A percentile compares a stretch with the other conserved stretches of the same genome.
These are phyloP conservation scores for Anseranas semipalmata DNA, from an alignment of 2,113 vertebrate species.

Conservation along the genomic window DNA sequence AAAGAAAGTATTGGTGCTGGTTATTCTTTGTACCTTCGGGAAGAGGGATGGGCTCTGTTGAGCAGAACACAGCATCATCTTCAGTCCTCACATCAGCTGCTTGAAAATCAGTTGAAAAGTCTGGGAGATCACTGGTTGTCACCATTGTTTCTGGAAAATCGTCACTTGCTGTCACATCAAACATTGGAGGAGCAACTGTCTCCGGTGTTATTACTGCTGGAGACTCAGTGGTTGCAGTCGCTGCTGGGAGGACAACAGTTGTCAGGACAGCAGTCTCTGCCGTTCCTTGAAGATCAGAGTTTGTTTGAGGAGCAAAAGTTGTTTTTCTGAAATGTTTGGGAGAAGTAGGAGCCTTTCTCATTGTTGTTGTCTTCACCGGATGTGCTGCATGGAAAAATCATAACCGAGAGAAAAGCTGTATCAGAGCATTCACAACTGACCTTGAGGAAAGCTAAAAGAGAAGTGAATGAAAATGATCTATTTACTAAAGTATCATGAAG, in stretches of 20 bases:
- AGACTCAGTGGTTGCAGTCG: fast-evolving
- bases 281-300: background rate
- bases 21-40: background rate
- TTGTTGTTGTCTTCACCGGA: background rate
- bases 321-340: background rate
- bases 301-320: background rate
- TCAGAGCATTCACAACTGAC: background rate
- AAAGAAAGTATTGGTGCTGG: background rate
- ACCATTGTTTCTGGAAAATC: background rate
- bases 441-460: background rate
- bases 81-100: background rate
- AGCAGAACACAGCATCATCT: fast-evolving
- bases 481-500: background rate
- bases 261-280: background rate
- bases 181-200: background rate
- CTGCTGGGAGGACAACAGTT: background rate
- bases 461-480: background rate
- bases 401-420: background rate
- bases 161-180: background rate
- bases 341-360: background rate
- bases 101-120: background rate
- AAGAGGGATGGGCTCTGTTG: background rate
- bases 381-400: background rate
- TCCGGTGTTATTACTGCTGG: background rate
- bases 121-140: background rate